phyloP scores from a whole-genome alignment of 2,797 vertebrate genomes.

The Helarctos malayanus region DNA sequence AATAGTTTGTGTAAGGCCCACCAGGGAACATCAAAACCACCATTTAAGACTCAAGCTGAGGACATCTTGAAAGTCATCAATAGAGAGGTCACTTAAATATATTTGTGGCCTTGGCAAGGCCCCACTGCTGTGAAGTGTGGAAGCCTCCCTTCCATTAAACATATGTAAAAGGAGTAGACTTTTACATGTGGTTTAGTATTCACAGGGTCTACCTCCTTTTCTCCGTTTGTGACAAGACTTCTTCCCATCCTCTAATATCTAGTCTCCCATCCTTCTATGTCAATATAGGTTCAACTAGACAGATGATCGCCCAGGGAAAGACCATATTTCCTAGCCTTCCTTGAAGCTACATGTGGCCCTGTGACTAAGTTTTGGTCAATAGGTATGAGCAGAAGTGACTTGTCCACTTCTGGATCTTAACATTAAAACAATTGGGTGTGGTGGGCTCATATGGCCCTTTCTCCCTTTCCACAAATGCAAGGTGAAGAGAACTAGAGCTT shows the following conservation, averaged over 20 bases:
- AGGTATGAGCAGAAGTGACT: not conserved
- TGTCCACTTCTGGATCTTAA: not conserved
- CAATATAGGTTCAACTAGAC: not conserved
- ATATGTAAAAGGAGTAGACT: not conserved
- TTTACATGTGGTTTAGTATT: not conserved
- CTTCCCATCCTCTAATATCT: not conserved
- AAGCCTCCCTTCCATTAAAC: not conserved
- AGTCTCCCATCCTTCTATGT: not conserved
- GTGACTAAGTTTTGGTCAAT: not conserved
- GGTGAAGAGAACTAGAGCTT: not conserved
- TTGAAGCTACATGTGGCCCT: not conserved
- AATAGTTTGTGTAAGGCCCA: not conserved
- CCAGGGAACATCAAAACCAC: not conserved
- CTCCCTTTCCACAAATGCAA: not conserved
- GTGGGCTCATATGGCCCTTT: not conserved
- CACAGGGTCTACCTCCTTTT: not conserved
- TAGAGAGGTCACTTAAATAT: not conserved
- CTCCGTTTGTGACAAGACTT: not conserved
- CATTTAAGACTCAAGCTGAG: not conserved
- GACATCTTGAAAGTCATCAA: not conserved
- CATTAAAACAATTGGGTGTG: not conserved
- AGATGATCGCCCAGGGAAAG: not conserved
- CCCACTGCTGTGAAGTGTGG: not conserved
- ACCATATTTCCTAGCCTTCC: not conserved
- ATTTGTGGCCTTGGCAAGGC: not conserved